phyloP scores from a whole-genome alignment of 2,797 vertebrate species.

The Graptemys geographica region DNA sequence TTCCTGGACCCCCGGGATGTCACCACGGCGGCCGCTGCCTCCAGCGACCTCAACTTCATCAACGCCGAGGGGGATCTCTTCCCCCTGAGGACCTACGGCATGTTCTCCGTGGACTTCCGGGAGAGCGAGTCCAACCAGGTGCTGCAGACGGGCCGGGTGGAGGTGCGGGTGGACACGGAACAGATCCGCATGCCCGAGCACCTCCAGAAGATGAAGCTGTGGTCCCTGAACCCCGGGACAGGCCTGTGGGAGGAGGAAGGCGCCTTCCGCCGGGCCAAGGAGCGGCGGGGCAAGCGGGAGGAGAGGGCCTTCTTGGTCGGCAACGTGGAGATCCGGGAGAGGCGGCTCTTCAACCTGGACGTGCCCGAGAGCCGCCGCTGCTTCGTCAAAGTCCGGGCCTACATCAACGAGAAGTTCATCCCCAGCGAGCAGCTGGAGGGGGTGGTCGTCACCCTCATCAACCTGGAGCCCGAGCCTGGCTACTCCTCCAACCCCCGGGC shows the following conservation, averaged over 20 bases:
- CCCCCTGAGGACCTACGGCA: slow-evolving; percentile 94
- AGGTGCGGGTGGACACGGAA: slow-evolving; percentile 89
- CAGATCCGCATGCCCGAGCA: slow-evolving; percentile 94
- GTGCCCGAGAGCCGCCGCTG: slow-evolving; percentile 96
- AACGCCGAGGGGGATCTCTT: slow-evolving; percentile 89
- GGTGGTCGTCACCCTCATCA: slow-evolving; percentile 92
- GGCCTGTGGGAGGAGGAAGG: slow-evolving; percentile 96
- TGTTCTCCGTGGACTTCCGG: slow-evolving; percentile 95
- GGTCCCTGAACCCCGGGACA: slow-evolving; percentile 93
- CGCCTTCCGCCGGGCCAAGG: slow-evolving; percentile 77
- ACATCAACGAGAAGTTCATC: slow-evolving; percentile 94
- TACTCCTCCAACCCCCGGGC: slow-evolving; percentile 93
- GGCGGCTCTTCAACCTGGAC: slow-evolving; percentile 96
- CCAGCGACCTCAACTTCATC: slow-evolving; percentile 94
- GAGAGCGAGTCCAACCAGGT: slow-evolving; percentile 83
- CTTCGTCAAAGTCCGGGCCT: slow-evolving; percentile 96
- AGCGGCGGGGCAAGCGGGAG: slow-evolving; percentile 87
- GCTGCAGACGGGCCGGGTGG: slow-evolving; percentile 87
- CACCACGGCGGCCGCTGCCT: slow-evolving; percentile 85
- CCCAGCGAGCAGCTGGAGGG: slow-evolving; percentile 93
- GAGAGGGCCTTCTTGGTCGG: slow-evolving; percentile 96
- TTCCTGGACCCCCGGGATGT: slow-evolving; percentile 95
- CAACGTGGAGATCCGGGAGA: slow-evolving; percentile 94
- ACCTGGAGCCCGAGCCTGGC: slow-evolving; percentile 93
- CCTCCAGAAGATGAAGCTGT: slow-evolving; percentile 91